phyloP scores from a whole-genome alignment of 35 echinoderm and acorn worm species.

The Anneissia japonica region DNA sequence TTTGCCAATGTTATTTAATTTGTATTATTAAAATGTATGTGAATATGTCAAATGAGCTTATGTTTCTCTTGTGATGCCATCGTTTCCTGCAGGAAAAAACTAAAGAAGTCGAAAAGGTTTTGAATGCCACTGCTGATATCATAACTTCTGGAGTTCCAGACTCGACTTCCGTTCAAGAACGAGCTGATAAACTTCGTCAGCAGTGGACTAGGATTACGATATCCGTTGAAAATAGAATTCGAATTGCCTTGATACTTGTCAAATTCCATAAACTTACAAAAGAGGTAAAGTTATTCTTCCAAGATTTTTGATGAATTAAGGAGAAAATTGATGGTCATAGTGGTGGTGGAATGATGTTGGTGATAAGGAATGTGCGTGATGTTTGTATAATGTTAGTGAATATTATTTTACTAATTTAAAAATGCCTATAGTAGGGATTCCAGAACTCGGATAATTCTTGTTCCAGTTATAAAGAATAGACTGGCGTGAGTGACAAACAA shows the following conservation, averaged over 20 bases:
- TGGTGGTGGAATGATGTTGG: too few relatives aligned
- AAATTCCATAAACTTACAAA: conserved; percentile 90
- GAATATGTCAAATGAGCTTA: not conserved
- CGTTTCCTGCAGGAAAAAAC: conserved; percentile 60
- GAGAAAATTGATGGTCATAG: too few relatives aligned
- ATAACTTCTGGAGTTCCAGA: conserved; percentile 36
- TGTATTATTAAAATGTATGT: not conserved
- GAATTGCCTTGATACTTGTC: conserved; percentile 59
- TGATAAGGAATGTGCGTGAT: too few relatives aligned
- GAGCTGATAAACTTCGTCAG: conserved; percentile 64
- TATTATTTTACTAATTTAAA: too few relatives aligned
- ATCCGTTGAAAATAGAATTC: conserved; percentile 70
- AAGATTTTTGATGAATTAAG: too few relatives aligned
- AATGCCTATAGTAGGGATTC: too few relatives aligned
- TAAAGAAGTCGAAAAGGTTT: conserved; percentile 48
- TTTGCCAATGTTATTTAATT: not conserved
- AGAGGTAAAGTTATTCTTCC: conserved; percentile 58
- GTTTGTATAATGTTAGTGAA: too few relatives aligned
- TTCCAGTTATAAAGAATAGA: too few relatives aligned
- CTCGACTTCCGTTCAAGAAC: conserved; percentile 44
- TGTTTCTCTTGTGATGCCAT: not conserved
- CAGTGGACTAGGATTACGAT: conserved; percentile 81
- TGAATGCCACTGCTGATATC: conserved; percentile 34
- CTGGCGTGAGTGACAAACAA: too few relatives aligned
- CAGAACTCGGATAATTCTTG: too few relatives aligned